Evolutionary conservation across 2,797 vertebrate genomes (phyloP).

Genomic region (Tympanoctomys barrerae): DNA sequence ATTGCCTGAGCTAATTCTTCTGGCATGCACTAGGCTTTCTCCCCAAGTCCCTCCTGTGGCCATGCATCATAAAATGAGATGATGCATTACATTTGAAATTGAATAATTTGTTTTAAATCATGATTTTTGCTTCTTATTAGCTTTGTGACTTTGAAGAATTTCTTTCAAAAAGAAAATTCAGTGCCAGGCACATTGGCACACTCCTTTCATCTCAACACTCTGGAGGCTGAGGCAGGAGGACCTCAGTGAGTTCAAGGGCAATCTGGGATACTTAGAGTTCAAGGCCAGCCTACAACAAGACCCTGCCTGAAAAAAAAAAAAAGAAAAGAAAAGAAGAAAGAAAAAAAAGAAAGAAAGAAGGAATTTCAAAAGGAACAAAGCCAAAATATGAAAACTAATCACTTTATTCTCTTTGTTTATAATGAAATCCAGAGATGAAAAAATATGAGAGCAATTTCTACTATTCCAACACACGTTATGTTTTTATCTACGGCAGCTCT

Average conservation of each 20-base stretch:
- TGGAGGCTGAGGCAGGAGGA: background rate
- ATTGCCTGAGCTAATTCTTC: conserved; percentile 49
- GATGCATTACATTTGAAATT: background rate
- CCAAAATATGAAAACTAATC: background rate
- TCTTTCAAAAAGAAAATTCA: background rate
- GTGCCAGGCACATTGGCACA: background rate
- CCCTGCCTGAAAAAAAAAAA: background rate
- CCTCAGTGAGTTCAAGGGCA: background rate
- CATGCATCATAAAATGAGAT: background rate
- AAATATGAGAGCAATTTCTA: background rate
- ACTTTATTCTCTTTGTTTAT: background rate
- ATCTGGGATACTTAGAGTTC: background rate
- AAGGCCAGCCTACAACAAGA: background rate
- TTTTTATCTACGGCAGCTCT: background rate
- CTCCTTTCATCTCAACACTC: background rate
- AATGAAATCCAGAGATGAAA: background rate
- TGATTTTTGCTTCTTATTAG: background rate
- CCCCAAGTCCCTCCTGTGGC: background rate
- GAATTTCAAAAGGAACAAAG: background rate
- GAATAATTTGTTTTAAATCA: conserved; percentile 1
- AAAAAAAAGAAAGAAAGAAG: background rate
- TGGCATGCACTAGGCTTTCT: background rate
- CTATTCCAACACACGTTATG: background rate
- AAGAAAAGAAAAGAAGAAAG: background rate
- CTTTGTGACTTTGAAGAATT: conserved; percentile 26